Evolutionary conservation across 2,797 vertebrate genomes (phyloP).

Genomic region (Euphonia xanthogaster): DNA sequence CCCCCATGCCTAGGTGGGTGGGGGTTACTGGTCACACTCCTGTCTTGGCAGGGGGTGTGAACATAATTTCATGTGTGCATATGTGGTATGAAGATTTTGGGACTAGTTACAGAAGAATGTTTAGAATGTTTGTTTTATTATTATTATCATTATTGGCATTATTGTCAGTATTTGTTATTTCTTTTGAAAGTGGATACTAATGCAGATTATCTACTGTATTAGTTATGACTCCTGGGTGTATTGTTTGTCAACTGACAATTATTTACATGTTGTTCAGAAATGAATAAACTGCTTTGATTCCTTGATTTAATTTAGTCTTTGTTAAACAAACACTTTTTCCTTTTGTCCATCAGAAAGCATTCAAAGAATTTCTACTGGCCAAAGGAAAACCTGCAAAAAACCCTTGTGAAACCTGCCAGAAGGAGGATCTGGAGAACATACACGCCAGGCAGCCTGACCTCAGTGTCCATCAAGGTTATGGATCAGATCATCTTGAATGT

Average conservation of each 20-base stretch:
- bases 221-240: background rate
- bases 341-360: background rate
- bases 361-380: background rate
- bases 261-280: background rate
- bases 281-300: background rate
- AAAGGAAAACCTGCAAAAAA: background rate
- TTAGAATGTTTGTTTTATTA: background rate
- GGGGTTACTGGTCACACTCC: background rate
- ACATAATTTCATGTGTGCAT: background rate
- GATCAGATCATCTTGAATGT: background rate
- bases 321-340: background rate
- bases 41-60: rapidly evolving
- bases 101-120: background rate
- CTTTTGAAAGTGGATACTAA: background rate
- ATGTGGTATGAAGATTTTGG: background rate
- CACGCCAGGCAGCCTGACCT: background rate
- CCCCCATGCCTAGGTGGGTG: rapidly evolving
- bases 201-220: background rate
- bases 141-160: too few relatives aligned
- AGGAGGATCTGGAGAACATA: background rate
- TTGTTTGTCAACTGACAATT: background rate
- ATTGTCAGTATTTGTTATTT: background rate
- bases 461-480: background rate
- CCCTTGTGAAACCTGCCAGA: background rate
- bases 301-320: background rate